phyloP scores from a whole-genome alignment of 2,888 invertebrate genomes.

The Dryococelus australis region DNA sequence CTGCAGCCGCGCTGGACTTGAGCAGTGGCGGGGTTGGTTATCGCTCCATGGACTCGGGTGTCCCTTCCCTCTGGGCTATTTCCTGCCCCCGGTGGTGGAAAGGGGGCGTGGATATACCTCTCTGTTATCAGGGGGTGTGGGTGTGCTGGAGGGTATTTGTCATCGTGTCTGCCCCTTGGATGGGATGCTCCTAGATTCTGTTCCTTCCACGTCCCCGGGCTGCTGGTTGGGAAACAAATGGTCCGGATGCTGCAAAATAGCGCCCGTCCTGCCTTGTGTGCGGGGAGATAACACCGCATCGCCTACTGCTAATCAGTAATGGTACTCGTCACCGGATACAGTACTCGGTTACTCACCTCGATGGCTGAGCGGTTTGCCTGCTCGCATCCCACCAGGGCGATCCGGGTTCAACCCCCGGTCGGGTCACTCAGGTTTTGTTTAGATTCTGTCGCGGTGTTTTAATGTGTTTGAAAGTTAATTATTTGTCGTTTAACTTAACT shows the following conservation, averaged over 20 bases:
- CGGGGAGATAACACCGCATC: not conserved
- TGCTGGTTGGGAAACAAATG: not conserved
- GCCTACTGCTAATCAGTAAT: not conserved
- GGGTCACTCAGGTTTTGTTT: too few species aligned
- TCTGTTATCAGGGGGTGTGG: not conserved
- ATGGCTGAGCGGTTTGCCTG: too few species aligned
- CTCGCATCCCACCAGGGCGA: too few species aligned
- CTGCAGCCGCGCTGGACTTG: not conserved
- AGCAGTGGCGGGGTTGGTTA: conserved; percentile 12
- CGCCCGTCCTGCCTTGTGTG: not conserved
- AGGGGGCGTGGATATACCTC: not conserved
- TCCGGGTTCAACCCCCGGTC: too few species aligned
- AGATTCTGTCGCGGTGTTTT: too few species aligned
- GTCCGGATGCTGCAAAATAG: not conserved
- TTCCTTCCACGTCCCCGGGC: not conserved
- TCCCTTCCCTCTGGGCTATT: not conserved
- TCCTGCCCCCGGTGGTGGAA: not conserved
- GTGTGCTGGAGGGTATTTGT: not conserved
- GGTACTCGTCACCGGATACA: not conserved
- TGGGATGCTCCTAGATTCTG: not conserved
- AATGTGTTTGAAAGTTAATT: too few species aligned
- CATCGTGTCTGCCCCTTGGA: not conserved
- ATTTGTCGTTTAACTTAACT: too few species aligned
- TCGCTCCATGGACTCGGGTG: conserved; percentile 18
- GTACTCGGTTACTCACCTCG: not conserved